Base-by-base conservation (phyloP, 2,888 invertebrate genomes). In the Dynastes grantii region DNA sequence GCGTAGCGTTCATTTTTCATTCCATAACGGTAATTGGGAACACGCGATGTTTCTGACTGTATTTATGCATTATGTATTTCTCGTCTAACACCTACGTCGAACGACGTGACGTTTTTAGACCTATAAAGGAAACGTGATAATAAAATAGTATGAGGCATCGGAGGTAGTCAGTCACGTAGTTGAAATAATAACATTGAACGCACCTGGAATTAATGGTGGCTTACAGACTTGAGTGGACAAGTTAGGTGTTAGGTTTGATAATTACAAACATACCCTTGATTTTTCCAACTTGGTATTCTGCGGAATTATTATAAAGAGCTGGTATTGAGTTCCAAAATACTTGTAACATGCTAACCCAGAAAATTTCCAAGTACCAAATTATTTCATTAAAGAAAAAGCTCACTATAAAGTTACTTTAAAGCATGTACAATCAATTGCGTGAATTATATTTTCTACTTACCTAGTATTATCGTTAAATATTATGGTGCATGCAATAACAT, bases 21-120 rank as follows among this genome's bases (percentile, higher is more conserved):
- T 55, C 55, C 22, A 55, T 22, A 55, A 55, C 55, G 55, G 55
- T 55, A 55, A 22, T 55, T 16, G 22, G 22, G 6, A 55, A 55
- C 55, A 55, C 22, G 55, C 8, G 16, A 53, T 22, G 55, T 22
- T 22, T 55, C 8, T 55, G 22, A 55, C 22, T 55, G 27, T 55
- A 55, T 55, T 55, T 55, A 55, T 22, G 55, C 55, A 55, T 55
- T 22, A 55, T 22, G 55, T 55, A 55, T 55, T 55, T 22, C 55
- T 55, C n/a, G 16, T 55, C 22, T 3, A 55, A 22, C 55, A 55
- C 22, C 4, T 55, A 22, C 16, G 2, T 9, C n/a, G 55, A 22
- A 55, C 22, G 22, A 22, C 22, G 22, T 55, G 55, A 8, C 55
- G 22, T 55, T 55, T 45, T 22, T 55, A 55, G 9, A 55, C 55